phyloP scores from a whole-genome alignment of 2,113 vertebrate genomes.

The Antigone vipio region DNA sequence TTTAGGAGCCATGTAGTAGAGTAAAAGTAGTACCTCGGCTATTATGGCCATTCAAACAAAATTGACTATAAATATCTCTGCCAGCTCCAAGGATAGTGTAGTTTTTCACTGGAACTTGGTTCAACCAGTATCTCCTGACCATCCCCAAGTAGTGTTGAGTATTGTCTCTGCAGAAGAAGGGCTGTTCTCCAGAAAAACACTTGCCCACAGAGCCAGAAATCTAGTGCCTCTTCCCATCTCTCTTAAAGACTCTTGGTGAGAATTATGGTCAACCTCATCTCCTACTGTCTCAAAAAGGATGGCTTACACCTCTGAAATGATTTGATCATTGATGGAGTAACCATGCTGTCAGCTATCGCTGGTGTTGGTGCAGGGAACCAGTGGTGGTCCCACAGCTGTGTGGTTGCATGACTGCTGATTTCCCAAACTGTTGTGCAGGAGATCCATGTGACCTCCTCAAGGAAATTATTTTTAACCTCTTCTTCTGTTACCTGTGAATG shows the following conservation, averaged over 20 bases:
- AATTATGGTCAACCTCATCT: neutral
- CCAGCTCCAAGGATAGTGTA: neutral
- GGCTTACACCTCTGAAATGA: neutral
- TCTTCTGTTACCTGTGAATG: neutral
- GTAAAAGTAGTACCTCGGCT: neutral
- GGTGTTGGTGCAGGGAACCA: fast-evolving
- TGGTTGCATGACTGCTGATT: neutral
- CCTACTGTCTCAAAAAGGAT: neutral
- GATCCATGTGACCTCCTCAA: neutral
- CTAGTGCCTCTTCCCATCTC: neutral
- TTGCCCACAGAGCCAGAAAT: neutral
- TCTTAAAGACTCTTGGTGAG: neutral
- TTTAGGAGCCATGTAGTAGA: neutral
- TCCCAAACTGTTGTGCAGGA: neutral
- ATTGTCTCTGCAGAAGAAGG: neutral
- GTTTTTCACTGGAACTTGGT: neutral
- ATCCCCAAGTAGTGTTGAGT: neutral
- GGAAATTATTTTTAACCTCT: neutral
- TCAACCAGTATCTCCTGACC: neutral
- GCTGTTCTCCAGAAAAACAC: neutral
- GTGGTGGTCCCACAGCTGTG: neutral
- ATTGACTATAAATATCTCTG: neutral
- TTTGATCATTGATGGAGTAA: neutral
- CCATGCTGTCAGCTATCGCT: neutral
- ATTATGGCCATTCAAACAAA: neutral